Base-by-base conservation (phyloP, 2,888 invertebrate genomes). In the Anagyrus pseudococci region DNA sequence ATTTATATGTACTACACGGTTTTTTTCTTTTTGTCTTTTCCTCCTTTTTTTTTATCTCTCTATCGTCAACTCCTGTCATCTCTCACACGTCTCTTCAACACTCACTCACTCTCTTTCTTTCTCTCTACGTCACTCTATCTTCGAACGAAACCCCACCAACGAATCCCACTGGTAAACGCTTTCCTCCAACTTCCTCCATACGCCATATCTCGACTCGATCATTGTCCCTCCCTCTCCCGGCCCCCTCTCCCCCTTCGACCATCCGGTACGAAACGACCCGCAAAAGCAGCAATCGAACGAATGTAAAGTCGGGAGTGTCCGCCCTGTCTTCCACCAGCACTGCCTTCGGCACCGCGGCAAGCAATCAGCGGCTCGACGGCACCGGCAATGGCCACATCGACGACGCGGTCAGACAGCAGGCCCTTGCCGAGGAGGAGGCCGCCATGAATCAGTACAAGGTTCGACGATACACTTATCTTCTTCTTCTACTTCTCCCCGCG, bases 401-500 rank as follows among this genome's bases (percentile, higher is more conserved):
- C 77, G 96, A 96, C 77, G 88, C 88, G 59, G 85, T 96, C 64
- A 89, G 90, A 76, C 89, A 92, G 74, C 92, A 94, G 81, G 93
- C 91, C 41, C 83, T 99, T 64, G 97, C 97, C 26, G 97, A 98
- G 78, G 98, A 99, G 80, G 96, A 97, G 81, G 95, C 95, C 25
- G 93, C 93, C 59, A 91, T 98, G 87, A 96, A 93, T 82, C 93
- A 94, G 82, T 93, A 96, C 81, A 97, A 96, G 90, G 97, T 94
- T 49, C n/a, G n/a, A n/a, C n/a, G n/a, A n/a, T n/a, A n/a, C n/a
- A n/a, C 20, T 37, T 10, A 2, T 19, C 17, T 44, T 20, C 17
- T 43, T 17, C 19, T 43, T 10, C 20, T 43, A 19, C 8, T n/a
- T n/a, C n/a, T 44, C 22, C 22, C 44, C 19, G 22, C 20, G 22